Evolutionary conservation across 2,113 vertebrate species (phyloP), one percentile per base, ranked within the genome.

Genomic region (Apus apus): DNA sequence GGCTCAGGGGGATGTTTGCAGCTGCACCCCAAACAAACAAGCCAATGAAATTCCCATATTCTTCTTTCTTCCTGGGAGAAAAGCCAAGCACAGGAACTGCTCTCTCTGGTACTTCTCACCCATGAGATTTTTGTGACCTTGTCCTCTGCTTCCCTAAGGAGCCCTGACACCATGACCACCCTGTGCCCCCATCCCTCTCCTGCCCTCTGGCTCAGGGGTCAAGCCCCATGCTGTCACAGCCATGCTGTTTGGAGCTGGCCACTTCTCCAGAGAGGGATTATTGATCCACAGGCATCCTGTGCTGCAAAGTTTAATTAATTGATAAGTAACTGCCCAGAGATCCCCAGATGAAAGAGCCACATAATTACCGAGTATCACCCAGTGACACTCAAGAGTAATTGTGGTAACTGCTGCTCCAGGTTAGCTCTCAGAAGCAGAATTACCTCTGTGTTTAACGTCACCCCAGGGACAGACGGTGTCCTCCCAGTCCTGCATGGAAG

Each of bases 301-400:
- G 86, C 83, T 95, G 83, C 70, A 90, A 87, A 82, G 36, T 53
- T 87, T 92, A 96, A 96, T 92, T 88, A 96, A 94, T 95, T 94
- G 94, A 94, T 95, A 93, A 66, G 80, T 61, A 34, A 93, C 76
- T 62, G 72, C 93, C 92, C 89, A 3, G 75, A 88, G 93, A 85
- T 83, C 89, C 81, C 89, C 91, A 86, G 89, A 90, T 80, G 96
- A 83, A 50, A 93, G 58, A 88, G 64, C 56, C 64, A 3, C 8
- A 6, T 94, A 94, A 96, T 96, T 94, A 93, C 79, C 2, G 1
- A 83, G 83, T 45, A 92, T 88, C 91, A 90, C 83, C 91, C 46
- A 22, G 83, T 20, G 64, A 58, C 84, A 66, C 93, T 90, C 84
- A 17, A 17, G 79, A 53, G 89, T 92, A 80, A 96, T 80, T 92